Evolutionary conservation across 1,140 invertebrate species (phyloP), one percentile per base, ranked within the genome.

Genomic region (Drosophila hydei): DNA sequence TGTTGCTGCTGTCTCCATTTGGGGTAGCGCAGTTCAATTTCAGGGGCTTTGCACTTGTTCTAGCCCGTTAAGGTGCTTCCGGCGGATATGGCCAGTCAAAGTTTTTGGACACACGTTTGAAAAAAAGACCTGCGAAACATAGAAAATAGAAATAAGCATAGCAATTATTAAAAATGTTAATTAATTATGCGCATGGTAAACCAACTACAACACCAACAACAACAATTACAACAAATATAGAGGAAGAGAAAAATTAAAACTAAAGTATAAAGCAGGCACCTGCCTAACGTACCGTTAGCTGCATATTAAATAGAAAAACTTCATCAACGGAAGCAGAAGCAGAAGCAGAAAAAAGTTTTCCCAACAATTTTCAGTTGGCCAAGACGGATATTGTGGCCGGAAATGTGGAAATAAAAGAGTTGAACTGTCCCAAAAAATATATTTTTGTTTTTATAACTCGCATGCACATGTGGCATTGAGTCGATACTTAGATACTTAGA

Each of bases 131-230:
- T 87, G 70, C 73, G 19, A 47, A 77, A 84, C 81, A 85, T 81
- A 81, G 81, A 85, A 87, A 77, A 81, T 75, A 48, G 74, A 45
- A 42, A 40, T 23, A 71, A 54, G 70, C 80, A 87, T 79, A 64
- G 38, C 77, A 77, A 85, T 85, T 85, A 87, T 87, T 65, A 75
- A 77, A 69, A 40, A 77, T 58, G 72, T 42, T 42, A 42, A 85
- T 85, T 87, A 85, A 77, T 72, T 87, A 85, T 87, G 81, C 83
- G 77, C 83, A 81, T 72, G 71, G 61, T 73, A 76, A 77, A 48
- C 63, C 79, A 76, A 40, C 47, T 23, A 38, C 43, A 36, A 48
- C 48, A 11, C 30, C 48, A 64, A 55, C 59, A 63, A 51, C 40
- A 52, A 63, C 27, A 52, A 78, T 56, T 68, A 71, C 42, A 42